These are phyloP conservation scores for Halictus ligatus DNA, from an alignment of 2,888 invertebrate species.

Conservation along the genomic window DNA sequence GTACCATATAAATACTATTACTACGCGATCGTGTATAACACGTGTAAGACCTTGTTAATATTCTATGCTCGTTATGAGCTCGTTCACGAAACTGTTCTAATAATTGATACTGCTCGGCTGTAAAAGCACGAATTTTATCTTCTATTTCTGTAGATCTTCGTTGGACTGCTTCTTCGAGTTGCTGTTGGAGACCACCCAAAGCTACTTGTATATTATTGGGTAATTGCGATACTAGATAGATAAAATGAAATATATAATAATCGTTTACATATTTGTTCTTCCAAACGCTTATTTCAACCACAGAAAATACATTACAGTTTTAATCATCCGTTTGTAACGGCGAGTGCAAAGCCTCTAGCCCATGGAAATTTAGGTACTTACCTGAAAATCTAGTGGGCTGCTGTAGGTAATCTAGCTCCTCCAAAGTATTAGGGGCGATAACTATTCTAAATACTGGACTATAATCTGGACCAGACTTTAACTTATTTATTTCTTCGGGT, in stretches of 20 bases:
- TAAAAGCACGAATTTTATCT: constrained; percentile 90
- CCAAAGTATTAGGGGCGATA: constrained; percentile 86
- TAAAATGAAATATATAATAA: constrained; percentile 36
- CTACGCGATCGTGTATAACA: background rate
- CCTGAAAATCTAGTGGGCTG: constrained; percentile 80
- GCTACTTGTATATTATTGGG: constrained; percentile 86
- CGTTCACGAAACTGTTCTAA: constrained; percentile 90
- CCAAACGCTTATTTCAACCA: background rate
- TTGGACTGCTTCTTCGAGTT: constrained; percentile 89
- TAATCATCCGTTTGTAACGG: no score
- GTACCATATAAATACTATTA: background rate
- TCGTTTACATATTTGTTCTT: constrained; percentile 11
- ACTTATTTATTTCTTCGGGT: constrained; percentile 86
- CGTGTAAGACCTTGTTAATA: constrained; percentile 86
- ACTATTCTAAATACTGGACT: constrained; percentile 91
- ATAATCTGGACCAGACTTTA: constrained; percentile 88
- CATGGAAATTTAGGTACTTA: constrained; percentile 55
- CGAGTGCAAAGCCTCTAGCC: no score
- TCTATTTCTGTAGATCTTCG: constrained; percentile 90
- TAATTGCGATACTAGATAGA: constrained; percentile 81
- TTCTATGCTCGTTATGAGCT: constrained; percentile 90
- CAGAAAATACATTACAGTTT: background rate
- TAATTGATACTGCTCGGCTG: constrained; percentile 90
- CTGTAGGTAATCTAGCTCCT: constrained; percentile 83
- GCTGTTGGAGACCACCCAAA: constrained; percentile 87